Evolutionary conservation across 2,888 invertebrate species (phyloP).

Genomic region (Rhagonycha fulva): DNA sequence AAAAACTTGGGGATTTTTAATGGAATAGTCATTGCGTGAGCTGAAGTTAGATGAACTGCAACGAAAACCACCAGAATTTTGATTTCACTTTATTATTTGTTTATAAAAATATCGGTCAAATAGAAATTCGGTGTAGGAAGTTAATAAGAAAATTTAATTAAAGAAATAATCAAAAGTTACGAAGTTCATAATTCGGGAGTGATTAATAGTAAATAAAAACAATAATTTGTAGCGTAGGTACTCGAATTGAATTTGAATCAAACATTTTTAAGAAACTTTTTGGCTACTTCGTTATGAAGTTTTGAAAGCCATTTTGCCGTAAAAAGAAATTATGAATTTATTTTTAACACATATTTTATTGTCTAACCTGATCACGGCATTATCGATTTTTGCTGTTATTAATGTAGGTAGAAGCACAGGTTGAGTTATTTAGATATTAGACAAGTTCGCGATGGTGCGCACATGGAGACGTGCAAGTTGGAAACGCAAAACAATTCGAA

Average conservation of each 20-base stretch:
- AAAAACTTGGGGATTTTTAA: background rate
- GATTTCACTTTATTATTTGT: background rate
- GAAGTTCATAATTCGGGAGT: background rate
- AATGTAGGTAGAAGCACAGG: slow-evolving; percentile 16
- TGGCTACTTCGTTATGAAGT: background rate
- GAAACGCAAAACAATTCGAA: slow-evolving; percentile 21
- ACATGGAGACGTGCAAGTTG: slow-evolving; percentile 30
- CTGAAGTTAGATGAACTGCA: background rate
- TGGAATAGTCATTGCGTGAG: background rate
- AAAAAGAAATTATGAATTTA: background rate
- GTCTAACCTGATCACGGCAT: background rate
- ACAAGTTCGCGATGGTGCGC: slow-evolving; percentile 29
- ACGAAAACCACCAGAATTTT: background rate
- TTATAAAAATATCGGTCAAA: background rate
- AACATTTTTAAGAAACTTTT: too few relatives aligned
- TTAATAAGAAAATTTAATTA: background rate
- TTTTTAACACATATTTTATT: background rate
- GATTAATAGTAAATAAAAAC: background rate
- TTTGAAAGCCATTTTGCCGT: background rate
- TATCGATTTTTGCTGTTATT: slow-evolving; percentile 2
- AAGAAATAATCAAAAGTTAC: background rate
- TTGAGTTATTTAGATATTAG: slow-evolving; percentile 22
- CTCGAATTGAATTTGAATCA: background rate
- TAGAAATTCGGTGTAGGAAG: background rate
- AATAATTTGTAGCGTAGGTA: background rate